These are phyloP conservation scores for Lethenteron reissneri DNA, from an alignment of 2,113 vertebrate species.

Conservation along the genomic window DNA sequence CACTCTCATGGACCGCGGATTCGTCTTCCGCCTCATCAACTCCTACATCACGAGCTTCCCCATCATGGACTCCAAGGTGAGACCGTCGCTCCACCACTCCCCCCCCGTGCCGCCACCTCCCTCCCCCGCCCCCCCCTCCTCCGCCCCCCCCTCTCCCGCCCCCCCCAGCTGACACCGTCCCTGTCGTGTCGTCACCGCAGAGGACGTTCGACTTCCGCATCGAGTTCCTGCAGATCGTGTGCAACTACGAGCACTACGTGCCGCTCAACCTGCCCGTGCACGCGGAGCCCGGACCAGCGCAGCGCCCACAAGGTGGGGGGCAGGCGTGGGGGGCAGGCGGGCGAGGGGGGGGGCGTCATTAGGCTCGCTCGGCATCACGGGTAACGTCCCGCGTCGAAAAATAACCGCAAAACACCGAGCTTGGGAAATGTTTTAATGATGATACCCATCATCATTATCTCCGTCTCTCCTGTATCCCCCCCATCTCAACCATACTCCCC, in stretches of 20 bases:
- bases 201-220: constrained; percentile 74
- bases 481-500: constrained; percentile 7
- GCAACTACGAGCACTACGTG: constrained; percentile 87
- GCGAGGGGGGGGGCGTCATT: no score
- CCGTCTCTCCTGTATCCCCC: constrained; percentile 7
- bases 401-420: constrained; percentile 5
- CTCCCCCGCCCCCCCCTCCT: no score
- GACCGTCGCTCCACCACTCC: neutral
- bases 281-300: constrained; percentile 26
- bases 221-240: constrained; percentile 71
- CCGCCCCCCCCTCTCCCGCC: neutral
- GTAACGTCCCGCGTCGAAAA: no score
- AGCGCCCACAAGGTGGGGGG: no score
- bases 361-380: no score
- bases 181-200: constrained; percentile 21
- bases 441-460: constrained; percentile 9
- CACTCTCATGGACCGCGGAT: constrained; percentile 86
- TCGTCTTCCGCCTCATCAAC: constrained; percentile 67
- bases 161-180: neutral
- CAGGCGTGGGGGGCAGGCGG: no score
- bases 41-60: constrained; percentile 78
- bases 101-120: no score
- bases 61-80: constrained; percentile 81
- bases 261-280: constrained; percentile 85
- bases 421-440: constrained; percentile 9